Evolutionary conservation across 1,140 invertebrate genomes (phyloP).

Genomic region (Rhynchophorus ferrugineus): DNA sequence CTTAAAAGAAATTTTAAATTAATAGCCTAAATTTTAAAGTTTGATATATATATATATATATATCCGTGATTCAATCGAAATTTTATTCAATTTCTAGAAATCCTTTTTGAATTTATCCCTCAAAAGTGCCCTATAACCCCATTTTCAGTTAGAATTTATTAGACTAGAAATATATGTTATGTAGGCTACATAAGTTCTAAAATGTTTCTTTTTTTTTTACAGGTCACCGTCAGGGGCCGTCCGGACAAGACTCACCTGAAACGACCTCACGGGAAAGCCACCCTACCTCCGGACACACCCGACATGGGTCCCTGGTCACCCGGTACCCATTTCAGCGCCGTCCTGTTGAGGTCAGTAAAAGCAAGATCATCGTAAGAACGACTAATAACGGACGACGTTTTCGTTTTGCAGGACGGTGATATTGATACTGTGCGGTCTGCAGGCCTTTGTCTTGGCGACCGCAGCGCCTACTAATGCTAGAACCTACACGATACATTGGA

Average conservation of each 20-base stretch:
- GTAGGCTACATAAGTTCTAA: too few species aligned
- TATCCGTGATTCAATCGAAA: too few species aligned
- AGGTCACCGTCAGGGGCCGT: slow-evolving; percentile 17
- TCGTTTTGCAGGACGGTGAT: slow-evolving; percentile 27
- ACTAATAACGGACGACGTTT: too few species aligned
- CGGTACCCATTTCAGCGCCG: slow-evolving; percentile 12
- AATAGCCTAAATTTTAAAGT: too few species aligned
- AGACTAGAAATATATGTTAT: too few species aligned
- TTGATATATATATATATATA: too few species aligned
- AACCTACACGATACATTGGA: slow-evolving; percentile 41
- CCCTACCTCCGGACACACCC: neutral
- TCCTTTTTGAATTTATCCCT: too few species aligned
- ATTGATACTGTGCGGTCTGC: slow-evolving; percentile 26
- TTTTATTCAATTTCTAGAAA: too few species aligned
- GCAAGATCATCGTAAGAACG: neutral
- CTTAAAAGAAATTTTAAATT: too few species aligned
- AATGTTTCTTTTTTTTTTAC: slow-evolving; percentile 9
- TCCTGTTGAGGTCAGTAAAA: slow-evolving; percentile 13
- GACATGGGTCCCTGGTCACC: slow-evolving; percentile 18
- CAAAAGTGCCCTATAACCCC: too few species aligned
- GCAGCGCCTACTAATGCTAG: slow-evolving; percentile 34
- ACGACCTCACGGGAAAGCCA: slow-evolving; percentile 10
- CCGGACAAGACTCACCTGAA: slow-evolving; percentile 16
- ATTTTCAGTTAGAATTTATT: too few species aligned
- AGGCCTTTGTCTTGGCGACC: slow-evolving; percentile 28